Percentiles rank a stretch among this genome's conserved stretches.
Conservation (phyloP, 2,888 invertebrate species). For the Aphodius sticticus region DNA sequence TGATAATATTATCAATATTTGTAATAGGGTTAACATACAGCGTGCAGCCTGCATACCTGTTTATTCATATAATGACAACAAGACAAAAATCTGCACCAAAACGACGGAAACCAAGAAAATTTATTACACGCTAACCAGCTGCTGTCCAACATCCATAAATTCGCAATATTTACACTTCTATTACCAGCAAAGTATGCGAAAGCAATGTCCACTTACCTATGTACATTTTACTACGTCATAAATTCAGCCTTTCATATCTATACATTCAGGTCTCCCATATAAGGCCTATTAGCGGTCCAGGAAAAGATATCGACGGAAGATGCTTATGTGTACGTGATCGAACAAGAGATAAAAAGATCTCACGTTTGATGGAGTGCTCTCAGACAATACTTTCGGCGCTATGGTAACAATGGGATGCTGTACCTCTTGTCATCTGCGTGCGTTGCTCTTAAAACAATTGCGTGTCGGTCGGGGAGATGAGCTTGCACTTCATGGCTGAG, state of each 20-base stretch:
- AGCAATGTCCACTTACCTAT: neutral
- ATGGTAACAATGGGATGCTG: neutral
- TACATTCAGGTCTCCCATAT: neutral
- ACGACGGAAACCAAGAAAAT: neutral
- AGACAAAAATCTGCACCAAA: neutral
- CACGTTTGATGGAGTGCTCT: neutral
- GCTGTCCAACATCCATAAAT: neutral
- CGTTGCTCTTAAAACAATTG: conserved; percentile 4
- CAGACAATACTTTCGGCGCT: neutral
- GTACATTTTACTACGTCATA: neutral
- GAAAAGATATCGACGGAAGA: neutral
- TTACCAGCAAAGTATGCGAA: neutral
- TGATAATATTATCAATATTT: no score
- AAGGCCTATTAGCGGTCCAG: neutral
- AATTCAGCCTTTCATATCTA: neutral
- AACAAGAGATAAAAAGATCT: neutral
- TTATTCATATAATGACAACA: neutral
- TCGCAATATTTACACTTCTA: neutral
- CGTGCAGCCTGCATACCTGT: neutral
- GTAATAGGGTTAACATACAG: no score
- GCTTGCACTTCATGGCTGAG: neutral
- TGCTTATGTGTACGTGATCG: neutral
- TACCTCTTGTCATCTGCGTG: neutral
- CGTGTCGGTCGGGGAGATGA: neutral
- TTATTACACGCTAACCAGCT: neutral